These are phyloP conservation scores for Hepsetus odoe DNA, from an alignment of 2,113 vertebrate species.

Conservation along the genomic window DNA sequence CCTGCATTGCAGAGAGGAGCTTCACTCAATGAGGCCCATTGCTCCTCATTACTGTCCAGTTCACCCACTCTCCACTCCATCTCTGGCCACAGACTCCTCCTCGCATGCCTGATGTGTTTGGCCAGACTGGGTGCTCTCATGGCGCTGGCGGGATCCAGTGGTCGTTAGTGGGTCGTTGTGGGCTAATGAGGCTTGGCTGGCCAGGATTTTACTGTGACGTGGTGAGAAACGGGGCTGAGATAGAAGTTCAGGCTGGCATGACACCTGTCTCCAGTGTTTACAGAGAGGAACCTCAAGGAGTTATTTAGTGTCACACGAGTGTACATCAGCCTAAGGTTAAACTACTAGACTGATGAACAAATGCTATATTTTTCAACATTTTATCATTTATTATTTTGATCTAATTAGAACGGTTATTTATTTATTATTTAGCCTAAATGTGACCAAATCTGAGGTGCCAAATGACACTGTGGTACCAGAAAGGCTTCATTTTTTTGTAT, in stretches of 20 bases:
- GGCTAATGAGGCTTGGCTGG: constrained; percentile 51
- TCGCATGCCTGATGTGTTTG: constrained; percentile 24
- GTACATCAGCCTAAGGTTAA: no score
- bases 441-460: no score
- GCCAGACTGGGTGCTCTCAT: constrained; percentile 24
- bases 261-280: not conserved
- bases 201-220: constrained; percentile 14
- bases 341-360: no score
- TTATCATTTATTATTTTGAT: no score
- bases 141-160: constrained; percentile 23
- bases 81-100: not conserved
- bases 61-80: not conserved
- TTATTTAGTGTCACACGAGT: no score
- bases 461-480: no score
- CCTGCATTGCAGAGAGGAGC: constrained; percentile 22
- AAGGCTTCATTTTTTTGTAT: no score
- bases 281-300: not conserved
- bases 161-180: constrained; percentile 39
- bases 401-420: no score
- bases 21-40: constrained; percentile 45
- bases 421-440: no score
- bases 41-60: constrained; percentile 54
- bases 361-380: no score
- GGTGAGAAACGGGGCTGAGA: not conserved
- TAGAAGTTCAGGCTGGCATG: not conserved